These are phyloP conservation scores for Drosophila cracens DNA, from an alignment of 2,888 invertebrate genomes.

Conservation along the genomic window DNA sequence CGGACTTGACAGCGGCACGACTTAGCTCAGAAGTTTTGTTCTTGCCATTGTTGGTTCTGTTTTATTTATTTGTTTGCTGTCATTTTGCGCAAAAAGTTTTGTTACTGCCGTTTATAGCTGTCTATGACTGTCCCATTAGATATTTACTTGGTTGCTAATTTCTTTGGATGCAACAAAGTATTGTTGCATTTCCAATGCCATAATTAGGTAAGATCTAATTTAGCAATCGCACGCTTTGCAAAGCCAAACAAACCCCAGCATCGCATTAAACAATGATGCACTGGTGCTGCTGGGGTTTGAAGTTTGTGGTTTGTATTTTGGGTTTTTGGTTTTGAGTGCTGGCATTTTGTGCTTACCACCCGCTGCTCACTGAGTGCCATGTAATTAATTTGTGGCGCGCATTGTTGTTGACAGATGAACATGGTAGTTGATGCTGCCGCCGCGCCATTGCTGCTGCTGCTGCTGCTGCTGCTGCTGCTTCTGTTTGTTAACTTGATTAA, in stretches of 20 bases:
- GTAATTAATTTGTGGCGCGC: constrained; percentile 74
- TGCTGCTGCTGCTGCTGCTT: constrained; percentile 21
- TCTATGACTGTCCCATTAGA: constrained; percentile 17
- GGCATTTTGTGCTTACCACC: constrained; percentile 33
- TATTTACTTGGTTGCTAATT: constrained; percentile 27
- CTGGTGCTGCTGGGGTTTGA: constrained; percentile 6
- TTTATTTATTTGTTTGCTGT: constrained; percentile 43
- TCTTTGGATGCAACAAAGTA: constrained; percentile 29
- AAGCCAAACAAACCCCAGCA: constrained; percentile 41
- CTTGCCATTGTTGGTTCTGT: constrained; percentile 3
- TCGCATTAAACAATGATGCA: constrained; percentile 51
- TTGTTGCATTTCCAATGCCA: constrained; percentile 71
- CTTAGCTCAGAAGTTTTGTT: constrained; percentile 41
- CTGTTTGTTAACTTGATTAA: constrained; percentile 78
- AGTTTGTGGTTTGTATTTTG: constrained; percentile 15
- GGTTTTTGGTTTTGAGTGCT: constrained; percentile 26
- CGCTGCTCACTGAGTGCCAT: constrained; percentile 38
- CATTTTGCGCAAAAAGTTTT: constrained; percentile 37
- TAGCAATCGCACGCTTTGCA: constrained; percentile 60
- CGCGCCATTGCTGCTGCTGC: constrained; percentile 9
- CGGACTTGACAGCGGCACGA: constrained; percentile 16
- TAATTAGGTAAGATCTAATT: constrained; percentile 76
- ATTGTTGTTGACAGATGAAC: constrained; percentile 75
- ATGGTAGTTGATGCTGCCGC: constrained; percentile 24
- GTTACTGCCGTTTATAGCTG: constrained; percentile 36